Conservation (phyloP, 2,797 vertebrate species). For the Champsocephalus gunnari region DNA sequence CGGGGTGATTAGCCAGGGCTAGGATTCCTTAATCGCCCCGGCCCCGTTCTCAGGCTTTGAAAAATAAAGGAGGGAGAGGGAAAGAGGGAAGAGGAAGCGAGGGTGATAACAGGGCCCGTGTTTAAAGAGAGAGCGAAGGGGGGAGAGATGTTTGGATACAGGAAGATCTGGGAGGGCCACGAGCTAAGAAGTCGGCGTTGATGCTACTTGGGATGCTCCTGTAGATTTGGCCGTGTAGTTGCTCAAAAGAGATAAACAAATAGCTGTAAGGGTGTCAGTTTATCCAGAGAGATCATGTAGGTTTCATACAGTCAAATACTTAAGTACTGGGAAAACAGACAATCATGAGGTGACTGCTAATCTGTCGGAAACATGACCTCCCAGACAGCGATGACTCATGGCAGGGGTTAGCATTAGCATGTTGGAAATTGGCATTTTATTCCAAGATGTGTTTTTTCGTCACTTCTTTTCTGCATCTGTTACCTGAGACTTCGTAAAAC, state of each 20-base stretch:
- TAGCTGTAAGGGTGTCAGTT: constrained; percentile 11
- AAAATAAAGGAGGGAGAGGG: constrained; percentile 70
- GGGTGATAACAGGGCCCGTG: constrained; percentile 81
- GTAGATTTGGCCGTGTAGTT: background rate
- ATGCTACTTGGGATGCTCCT: constrained; percentile 9
- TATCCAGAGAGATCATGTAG: constrained; percentile 29
- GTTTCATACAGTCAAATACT: constrained; percentile 43
- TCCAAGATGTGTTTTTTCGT: constrained; percentile 47
- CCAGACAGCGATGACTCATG: constrained; percentile 61
- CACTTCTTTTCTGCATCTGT: constrained; percentile 30
- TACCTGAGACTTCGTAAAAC: constrained; percentile 30
- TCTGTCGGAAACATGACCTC: constrained; percentile 57
- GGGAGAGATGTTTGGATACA: constrained; percentile 54
- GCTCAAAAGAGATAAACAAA: constrained; percentile 13
- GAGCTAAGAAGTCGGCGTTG: constrained; percentile 32
- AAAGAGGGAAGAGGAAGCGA: constrained; percentile 80
- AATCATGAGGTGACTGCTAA: constrained; percentile 51
- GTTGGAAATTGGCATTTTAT: constrained; percentile 34
- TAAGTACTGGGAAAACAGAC: constrained; percentile 46
- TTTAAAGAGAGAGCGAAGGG: constrained; percentile 67
- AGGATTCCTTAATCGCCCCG: constrained; percentile 86
- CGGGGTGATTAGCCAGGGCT: constrained; percentile 85
- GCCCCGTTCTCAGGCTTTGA: constrained; percentile 85
- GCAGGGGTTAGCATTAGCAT: constrained; percentile 7
- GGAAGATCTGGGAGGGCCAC: constrained; percentile 25